Evolutionary conservation across 2,888 invertebrate genomes (phyloP), one percentile per base, ranked within the genome.

Genomic region (Monochamus alternatus): DNA sequence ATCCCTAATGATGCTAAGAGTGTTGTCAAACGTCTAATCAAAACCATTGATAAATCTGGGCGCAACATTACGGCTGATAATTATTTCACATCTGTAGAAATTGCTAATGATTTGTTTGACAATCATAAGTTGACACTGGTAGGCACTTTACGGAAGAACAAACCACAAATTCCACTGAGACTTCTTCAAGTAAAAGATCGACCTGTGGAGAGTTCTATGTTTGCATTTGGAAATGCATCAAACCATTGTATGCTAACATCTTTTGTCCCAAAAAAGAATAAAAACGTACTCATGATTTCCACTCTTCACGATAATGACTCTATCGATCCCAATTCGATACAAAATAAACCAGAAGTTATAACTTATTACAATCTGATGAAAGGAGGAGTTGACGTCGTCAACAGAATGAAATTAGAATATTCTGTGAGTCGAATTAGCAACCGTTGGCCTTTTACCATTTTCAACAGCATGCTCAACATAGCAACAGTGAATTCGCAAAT

Each of bases 341-440:
- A n/a, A 51, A 58, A n/a, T 4, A 75, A 75, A 58, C 75, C 84
- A 30, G 82, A 80, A 73, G 81, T 83, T 8, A 78, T 82, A 38
- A 82, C 80, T 47, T 77, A 67, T 70, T 83, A 84, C 73, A 81
- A 83, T 68, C 51, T 60, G 30, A 81, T 81, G 47, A 84, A 84
- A 77, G 63, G 71, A 31, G 82, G 83, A 51, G 83, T 84, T 60
- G 84, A 85, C 74, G 79, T 82, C 14, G 82, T 84, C 31, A 83
- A 84, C 72, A 80, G 81, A n/a, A 78, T 84, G 75, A 81, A 81
- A 72, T 78, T 81, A 75, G 73, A 79, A 65, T 85, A 85, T 79
- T 81, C 80, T 70, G 83, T 81, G 38, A 78, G 76, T 9, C 74
- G 82, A 73, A 76, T 75, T 73, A 82, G 81, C 31, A 73, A 78